A percentile compares a stretch with the other conserved stretches of the same genome.
Evolutionary conservation across 2,888 invertebrate species (phyloP).

Genomic region (Tetanocera ferruginea): DNA sequence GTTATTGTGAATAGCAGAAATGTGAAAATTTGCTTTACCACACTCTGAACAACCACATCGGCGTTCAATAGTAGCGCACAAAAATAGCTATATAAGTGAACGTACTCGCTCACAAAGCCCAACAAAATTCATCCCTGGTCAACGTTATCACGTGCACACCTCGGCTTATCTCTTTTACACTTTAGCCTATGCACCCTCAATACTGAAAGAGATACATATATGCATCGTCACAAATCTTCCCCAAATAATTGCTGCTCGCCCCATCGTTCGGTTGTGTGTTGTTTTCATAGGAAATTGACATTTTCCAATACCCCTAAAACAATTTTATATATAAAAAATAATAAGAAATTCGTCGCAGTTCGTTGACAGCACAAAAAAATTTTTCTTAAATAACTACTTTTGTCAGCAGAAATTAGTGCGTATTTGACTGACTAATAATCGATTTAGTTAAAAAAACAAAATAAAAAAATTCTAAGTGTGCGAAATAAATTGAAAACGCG

Average conservation of each 20-base stretch:
- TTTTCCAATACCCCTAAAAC: slow-evolving; percentile 3
- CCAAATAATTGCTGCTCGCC: background rate
- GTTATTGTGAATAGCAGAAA: no score
- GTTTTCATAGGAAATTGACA: slow-evolving; percentile 4
- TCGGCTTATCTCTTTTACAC: no score
- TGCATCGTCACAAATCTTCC: background rate
- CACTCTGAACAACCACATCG: no score
- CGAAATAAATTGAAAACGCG: background rate
- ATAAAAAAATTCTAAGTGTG: background rate
- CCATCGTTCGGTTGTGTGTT: background rate
- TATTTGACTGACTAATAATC: background rate
- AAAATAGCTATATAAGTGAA: no score
- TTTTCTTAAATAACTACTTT: slow-evolving; percentile 8
- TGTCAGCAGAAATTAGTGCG: slow-evolving; percentile 18
- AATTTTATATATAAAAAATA: slow-evolving; percentile 14
- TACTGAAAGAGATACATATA: no score
- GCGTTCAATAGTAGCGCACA: no score
- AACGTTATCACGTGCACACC: no score
- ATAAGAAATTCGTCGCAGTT: slow-evolving; percentile 24
- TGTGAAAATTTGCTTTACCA: no score
- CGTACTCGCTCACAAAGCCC: no score
- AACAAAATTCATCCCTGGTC: no score
- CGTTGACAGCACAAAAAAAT: slow-evolving; percentile 4
- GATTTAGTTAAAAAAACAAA: background rate
- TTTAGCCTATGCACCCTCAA: no score